Evolutionary conservation across 2,888 invertebrate genomes (phyloP).

Genomic region (Synanthedon formicaeformis): DNA sequence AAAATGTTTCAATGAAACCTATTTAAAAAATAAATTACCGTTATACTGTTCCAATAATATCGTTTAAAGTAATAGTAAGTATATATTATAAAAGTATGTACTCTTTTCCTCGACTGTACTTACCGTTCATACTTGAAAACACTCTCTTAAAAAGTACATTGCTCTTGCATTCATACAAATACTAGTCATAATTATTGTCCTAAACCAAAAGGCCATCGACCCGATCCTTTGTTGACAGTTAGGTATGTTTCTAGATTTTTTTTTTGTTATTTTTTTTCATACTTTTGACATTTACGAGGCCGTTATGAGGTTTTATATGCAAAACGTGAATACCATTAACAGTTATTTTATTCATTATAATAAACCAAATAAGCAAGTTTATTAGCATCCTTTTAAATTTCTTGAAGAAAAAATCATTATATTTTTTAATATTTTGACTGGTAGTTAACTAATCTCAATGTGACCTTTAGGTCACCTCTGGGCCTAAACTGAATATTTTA

Average conservation of each 20-base stretch:
- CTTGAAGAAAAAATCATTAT: too few relatives aligned
- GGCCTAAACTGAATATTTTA: too few relatives aligned
- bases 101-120: conserved; percentile 2
- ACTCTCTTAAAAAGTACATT: conserved; percentile 2
- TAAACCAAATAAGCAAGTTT: too few relatives aligned
- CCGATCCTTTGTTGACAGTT: neutral
- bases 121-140: neutral
- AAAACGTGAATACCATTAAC: neutral
- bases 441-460: too few relatives aligned
- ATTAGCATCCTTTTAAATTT: too few relatives aligned
- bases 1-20: too few relatives aligned
- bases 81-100: neutral
- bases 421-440: neutral
- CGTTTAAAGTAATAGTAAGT: neutral
- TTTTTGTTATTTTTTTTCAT: neutral
- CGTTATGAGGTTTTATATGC: neutral
- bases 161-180: conserved; percentile 2
- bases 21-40: too few relatives aligned
- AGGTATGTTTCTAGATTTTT: neutral
- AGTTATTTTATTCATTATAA: too few relatives aligned
- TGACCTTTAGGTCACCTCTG: too few relatives aligned
- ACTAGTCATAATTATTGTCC: neutral
- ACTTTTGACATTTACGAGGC: neutral
- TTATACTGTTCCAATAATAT: too few relatives aligned
- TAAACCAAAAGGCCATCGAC: neutral